These are phyloP conservation scores for Trachymyrmex cornetzi DNA, from an alignment of 1,140 invertebrate species.

Conservation along the genomic window DNA sequence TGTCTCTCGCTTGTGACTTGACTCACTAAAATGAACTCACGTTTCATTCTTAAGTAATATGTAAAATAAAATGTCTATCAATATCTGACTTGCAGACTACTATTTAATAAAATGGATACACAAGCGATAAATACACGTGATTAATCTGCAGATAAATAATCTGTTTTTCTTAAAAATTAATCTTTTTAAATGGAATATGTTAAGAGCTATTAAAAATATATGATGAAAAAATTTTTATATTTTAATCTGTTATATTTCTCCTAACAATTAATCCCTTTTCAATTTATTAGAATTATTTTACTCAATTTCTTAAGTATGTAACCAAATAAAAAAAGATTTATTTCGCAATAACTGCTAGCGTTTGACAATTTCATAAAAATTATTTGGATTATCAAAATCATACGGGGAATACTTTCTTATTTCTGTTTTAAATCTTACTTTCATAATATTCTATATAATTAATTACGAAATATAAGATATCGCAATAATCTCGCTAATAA, in stretches of 20 bases:
- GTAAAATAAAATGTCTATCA: not conserved
- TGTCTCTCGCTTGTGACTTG: conserved; percentile 21
- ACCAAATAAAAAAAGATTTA: conserved; percentile 22
- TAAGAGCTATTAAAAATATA: not conserved
- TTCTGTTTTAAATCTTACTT: not conserved
- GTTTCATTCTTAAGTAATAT: not conserved
- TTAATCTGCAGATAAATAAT: not conserved
- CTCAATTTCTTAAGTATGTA: not conserved
- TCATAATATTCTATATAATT: not conserved
- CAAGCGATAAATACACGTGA: not conserved
- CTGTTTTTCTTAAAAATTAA: not conserved
- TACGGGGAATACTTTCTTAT: not conserved
- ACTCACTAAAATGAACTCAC: not conserved
- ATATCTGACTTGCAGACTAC: not conserved
- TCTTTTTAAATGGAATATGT: not conserved
- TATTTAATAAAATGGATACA: not conserved
- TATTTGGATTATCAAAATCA: not conserved
- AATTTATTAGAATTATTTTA: not conserved
- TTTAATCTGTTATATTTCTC: not conserved
- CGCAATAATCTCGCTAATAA: not conserved
- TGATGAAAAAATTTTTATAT: not conserved
- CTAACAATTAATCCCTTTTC: not conserved
- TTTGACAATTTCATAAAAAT: not conserved
- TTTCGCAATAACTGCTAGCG: not conserved
- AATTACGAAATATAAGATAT: not conserved